Evolutionary conservation across 2,888 invertebrate genomes (phyloP), one percentile per base, ranked within the genome.

Genomic region (Drosophila quinaria): DNA sequence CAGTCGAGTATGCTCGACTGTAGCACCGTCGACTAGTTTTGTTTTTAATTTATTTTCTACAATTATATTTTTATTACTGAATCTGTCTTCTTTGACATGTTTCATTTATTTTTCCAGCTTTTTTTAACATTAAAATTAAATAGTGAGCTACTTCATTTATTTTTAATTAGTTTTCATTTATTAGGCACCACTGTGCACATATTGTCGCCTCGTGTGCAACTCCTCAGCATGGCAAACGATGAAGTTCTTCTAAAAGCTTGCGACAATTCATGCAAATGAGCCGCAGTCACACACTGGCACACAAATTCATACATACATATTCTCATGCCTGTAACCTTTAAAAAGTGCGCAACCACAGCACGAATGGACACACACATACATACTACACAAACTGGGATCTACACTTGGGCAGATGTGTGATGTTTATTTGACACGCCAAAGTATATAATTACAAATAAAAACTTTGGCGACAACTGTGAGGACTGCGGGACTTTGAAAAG

Each of bases 341-440:
- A 80, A 77, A 73, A 83, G 78, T 89, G 85, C 75, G 85, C 87
- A 87, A 74, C 87, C 87, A 87, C 87, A 83, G 73, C 87, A 89
- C 89, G 87, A 89, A 84, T 47, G 39, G 51, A 41, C 60, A 17
- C 39, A 35, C 42, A 59, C 70, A 73, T 64, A 41, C 37, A 61
- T 55, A 25, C 25, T 25, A 25, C 6, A 25, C 25, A 51, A 54
- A 46, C 65, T 19, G 10, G 39, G 17, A 35, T 4, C 35, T 42
- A 39, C 44, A 39, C 54, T 29, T 22, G 19, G 39, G 47, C 13
- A 50, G 85, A 85, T 85, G 89, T 89, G 90, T 89, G 90, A 85
- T 85, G 90, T 89, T 89, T 89, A 89, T 89, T 89, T 85, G 85
- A 85, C 85, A 85, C 90, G 85, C 90, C 88, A 85, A 85, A 89